A percentile compares a stretch with the other conserved stretches of the same genome.
phyloP scores from a whole-genome alignment of 2,797 vertebrate species.

The Scomberomorus guttatus region DNA sequence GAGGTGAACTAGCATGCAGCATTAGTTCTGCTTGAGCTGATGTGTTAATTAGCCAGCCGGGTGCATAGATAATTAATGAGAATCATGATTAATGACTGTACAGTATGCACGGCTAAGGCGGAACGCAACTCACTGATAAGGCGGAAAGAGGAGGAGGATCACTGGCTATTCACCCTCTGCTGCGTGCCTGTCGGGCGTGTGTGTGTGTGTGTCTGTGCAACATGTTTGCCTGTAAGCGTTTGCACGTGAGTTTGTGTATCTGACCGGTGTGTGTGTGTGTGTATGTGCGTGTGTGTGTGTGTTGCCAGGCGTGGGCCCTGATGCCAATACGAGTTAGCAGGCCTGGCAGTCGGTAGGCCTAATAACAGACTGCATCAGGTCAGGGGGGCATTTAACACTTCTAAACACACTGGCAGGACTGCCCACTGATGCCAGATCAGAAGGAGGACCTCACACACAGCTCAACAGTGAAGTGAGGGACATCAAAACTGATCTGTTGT shows the following conservation, averaged over 20 bases:
- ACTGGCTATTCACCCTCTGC: conserved; percentile 68
- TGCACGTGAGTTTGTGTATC: conserved; percentile 54
- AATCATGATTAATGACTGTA: conserved; percentile 86
- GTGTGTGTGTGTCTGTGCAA: conserved; percentile 19
- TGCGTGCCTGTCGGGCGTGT: conserved; percentile 49
- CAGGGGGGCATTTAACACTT: conserved; percentile 81
- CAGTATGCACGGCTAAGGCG: conserved; percentile 75
- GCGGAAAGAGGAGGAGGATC: conserved; percentile 68
- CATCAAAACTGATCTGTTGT: conserved; percentile 36
- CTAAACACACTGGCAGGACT: conserved; percentile 73
- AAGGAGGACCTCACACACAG: conserved; percentile 67
- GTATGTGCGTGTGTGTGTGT: conserved; percentile 36
- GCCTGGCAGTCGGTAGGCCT: conserved; percentile 70
- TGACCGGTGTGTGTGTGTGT: conserved; percentile 26
- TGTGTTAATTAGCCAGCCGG: conserved; percentile 86
- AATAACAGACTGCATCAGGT: conserved; percentile 82
- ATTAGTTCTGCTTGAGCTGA: conserved; percentile 86
- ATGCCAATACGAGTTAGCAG: conserved; percentile 69
- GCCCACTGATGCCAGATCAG: conserved; percentile 71
- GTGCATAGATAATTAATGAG: conserved; percentile 86
- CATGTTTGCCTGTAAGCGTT: conserved; percentile 42
- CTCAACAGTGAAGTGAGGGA: conserved; percentile 44
- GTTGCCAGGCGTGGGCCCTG: conserved; percentile 63
- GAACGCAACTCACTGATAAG: conserved; percentile 73
- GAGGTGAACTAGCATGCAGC: conserved; percentile 79